A percentile compares a stretch with the other conserved stretches of the same genome.
Conservation (phyloP, 2,888 invertebrate species). For the Torymus aiolomorphi region DNA sequence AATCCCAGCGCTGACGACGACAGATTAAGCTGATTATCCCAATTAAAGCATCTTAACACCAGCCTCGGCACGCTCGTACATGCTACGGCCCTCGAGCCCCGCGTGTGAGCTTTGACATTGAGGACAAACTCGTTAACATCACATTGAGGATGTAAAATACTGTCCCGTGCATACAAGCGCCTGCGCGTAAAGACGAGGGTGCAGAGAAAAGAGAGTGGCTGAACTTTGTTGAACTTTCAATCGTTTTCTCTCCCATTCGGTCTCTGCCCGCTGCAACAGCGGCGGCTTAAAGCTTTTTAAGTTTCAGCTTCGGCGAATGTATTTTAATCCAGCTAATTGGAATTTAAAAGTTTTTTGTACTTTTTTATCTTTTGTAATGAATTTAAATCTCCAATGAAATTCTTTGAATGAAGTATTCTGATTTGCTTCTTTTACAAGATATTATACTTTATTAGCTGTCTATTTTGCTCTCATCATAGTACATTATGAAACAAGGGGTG, state of each 20-base stretch:
- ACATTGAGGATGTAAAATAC: constrained; percentile 32
- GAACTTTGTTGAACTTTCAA: not conserved
- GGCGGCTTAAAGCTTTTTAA: not conserved
- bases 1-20: constrained; percentile 37
- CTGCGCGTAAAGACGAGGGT: not conserved
- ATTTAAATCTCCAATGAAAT: too few species aligned
- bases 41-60: constrained; percentile 56
- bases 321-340: not conserved
- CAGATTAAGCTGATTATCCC: constrained; percentile 58
- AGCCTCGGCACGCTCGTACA: too few species aligned
- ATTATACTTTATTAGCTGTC: too few species aligned
- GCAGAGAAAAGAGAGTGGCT: not conserved
- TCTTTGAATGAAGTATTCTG: too few species aligned
- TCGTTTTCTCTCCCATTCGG: too few species aligned
- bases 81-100: not conserved
- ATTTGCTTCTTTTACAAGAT: too few species aligned
- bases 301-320: not conserved
- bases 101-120: not conserved
- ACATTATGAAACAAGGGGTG: too few species aligned
- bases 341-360: not conserved
- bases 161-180: not conserved
- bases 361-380: too few species aligned
- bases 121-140: constrained; percentile 49
- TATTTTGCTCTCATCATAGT: too few species aligned
- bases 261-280: not conserved